Conservation (phyloP, 2,888 invertebrate species). For the Acanthosepion pharaonis region DNA sequence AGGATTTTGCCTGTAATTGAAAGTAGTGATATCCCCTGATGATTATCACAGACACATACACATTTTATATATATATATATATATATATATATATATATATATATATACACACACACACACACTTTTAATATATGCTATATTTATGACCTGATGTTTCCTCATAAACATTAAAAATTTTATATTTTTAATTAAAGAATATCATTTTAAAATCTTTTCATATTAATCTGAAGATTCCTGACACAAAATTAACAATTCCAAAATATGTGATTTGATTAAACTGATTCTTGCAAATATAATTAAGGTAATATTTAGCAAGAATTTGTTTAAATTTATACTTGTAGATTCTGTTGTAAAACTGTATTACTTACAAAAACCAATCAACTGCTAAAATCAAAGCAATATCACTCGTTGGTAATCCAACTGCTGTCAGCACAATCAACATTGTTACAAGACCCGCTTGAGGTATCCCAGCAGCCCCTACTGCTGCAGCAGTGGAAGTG, state of each 20-base stretch:
- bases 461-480: conserved; percentile 97
- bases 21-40: no score
- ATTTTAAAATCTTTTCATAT: no score
- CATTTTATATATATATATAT: no score
- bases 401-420: conserved; percentile 75
- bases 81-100: no score
- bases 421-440: conserved; percentile 77
- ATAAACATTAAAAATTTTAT: no score
- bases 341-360: background rate
- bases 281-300: background rate
- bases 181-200: no score
- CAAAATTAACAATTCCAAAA: background rate
- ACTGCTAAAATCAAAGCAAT: conserved; percentile 76
- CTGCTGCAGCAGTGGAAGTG: conserved; percentile 95
- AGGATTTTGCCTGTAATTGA: no score
- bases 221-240: background rate
- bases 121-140: no score
- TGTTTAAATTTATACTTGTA: background rate
- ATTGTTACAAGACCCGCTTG: conserved; percentile 96
- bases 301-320: background rate
- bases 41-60: no score
- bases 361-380: conserved; percentile 76
- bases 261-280: background rate
- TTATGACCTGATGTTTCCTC: no score
- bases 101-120: no score